Conservation (phyloP, 2,113 vertebrate species). For the Etheostoma cragini region DNA sequence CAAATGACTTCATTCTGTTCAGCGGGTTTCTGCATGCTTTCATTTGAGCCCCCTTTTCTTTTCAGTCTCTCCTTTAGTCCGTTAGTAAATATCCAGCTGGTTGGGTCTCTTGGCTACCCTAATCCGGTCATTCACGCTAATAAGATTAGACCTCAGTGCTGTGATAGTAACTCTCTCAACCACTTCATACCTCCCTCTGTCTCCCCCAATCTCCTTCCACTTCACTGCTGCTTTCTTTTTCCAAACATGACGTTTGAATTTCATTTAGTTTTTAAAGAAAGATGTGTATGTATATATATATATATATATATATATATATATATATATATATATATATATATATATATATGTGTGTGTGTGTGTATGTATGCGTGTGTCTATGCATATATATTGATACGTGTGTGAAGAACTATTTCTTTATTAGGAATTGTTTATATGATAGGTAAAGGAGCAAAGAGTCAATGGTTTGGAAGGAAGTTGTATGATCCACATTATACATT, state of each 20-base stretch:
- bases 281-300: no score
- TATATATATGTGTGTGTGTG: no score
- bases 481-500: neutral
- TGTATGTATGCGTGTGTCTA: no score
- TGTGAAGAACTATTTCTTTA: neutral
- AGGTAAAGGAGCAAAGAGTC: neutral
- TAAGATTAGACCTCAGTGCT: constrained; percentile 76
- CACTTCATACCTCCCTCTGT: constrained; percentile 42
- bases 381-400: no score
- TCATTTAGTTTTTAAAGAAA: neutral
- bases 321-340: no score
- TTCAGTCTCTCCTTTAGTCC: constrained; percentile 22
- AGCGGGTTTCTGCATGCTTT: constrained; percentile 24
- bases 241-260: neutral
- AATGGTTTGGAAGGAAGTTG: neutral
- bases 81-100: constrained; percentile 65
- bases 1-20: constrained; percentile 11
- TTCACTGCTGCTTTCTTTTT: constrained; percentile 15
- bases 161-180: constrained; percentile 63
- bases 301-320: no score
- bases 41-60: constrained; percentile 18
- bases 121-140: constrained; percentile 77
- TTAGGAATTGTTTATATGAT: no score
- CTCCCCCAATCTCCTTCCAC: neutral
- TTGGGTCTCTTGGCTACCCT: constrained; percentile 68